phyloP scores from a whole-genome alignment of 2,888 invertebrate species.

The Agapostemon virescens region DNA sequence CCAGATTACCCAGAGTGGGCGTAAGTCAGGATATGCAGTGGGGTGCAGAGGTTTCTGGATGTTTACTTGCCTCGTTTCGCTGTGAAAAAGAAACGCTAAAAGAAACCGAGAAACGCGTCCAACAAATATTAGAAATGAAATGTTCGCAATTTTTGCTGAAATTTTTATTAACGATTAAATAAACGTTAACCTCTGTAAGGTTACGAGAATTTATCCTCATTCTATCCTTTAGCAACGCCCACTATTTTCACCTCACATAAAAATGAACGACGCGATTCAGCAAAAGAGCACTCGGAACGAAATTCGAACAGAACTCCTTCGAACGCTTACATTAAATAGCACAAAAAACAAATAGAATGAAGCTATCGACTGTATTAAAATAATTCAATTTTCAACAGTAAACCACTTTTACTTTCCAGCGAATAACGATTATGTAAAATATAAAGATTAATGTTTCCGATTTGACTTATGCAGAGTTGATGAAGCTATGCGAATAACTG shows the following conservation, averaged over 20 bases:
- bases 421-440: too few species aligned
- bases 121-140: not conserved
- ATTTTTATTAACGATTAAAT: not conserved
- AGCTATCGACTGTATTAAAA: not conserved
- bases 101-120: not conserved
- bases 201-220: not conserved
- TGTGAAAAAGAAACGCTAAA: not conserved
- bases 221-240: slow-evolving; percentile 9
- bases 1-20: slow-evolving; percentile 11
- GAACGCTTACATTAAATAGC: not conserved
- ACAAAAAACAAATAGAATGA: not conserved
- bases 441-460: too few species aligned
- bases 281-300: not conserved
- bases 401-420: too few species aligned
- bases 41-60: slow-evolving; percentile 2
- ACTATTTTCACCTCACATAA: not conserved
- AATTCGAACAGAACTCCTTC: not conserved
- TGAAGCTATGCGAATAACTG: too few species aligned
- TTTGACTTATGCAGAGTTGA: too few species aligned
- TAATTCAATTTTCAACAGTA: too few species aligned
- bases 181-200: not conserved
- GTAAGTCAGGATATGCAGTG: not conserved
- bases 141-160: not conserved
- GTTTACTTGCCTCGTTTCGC: not conserved
- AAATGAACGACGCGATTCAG: not conserved